Evolutionary conservation across 2,797 vertebrate species (phyloP).

Genomic region (Myotis myotis): DNA sequence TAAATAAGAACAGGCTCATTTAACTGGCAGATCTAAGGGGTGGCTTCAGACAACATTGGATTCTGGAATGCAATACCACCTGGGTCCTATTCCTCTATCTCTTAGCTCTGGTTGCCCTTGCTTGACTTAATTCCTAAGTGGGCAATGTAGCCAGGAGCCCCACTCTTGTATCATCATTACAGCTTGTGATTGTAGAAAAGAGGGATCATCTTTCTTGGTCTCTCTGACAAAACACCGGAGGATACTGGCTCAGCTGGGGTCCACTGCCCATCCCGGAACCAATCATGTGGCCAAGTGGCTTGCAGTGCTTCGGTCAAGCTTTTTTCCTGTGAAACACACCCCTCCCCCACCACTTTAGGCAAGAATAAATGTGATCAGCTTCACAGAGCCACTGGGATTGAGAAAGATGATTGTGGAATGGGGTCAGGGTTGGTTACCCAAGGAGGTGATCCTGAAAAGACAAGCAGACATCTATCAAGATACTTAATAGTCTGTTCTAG

Average conservation of each 20-base stretch:
- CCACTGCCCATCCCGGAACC: neutral
- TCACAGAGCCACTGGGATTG: neutral
- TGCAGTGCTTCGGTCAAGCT: neutral
- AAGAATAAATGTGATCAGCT: neutral
- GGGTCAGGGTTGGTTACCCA: neutral
- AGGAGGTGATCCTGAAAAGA: neutral
- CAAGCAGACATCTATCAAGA: neutral
- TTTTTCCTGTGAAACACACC: neutral
- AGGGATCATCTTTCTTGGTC: neutral
- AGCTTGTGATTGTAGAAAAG: neutral
- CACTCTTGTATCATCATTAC: neutral
- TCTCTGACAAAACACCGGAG: neutral
- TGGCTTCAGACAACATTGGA: neutral
- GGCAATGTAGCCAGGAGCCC: neutral
- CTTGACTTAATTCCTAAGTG: constrained; percentile 22
- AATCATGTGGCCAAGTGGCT: neutral
- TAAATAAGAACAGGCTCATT: constrained; percentile 29
- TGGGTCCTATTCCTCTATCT: neutral
- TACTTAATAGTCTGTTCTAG: neutral
- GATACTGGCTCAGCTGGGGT: neutral
- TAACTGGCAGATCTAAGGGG: neutral
- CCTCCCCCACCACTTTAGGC: neutral
- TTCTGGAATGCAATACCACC: neutral
- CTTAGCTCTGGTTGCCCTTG: neutral
- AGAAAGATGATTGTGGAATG: neutral